phyloP scores from a whole-genome alignment of 2,888 invertebrate species.

The Drosophila buzzatii region DNA sequence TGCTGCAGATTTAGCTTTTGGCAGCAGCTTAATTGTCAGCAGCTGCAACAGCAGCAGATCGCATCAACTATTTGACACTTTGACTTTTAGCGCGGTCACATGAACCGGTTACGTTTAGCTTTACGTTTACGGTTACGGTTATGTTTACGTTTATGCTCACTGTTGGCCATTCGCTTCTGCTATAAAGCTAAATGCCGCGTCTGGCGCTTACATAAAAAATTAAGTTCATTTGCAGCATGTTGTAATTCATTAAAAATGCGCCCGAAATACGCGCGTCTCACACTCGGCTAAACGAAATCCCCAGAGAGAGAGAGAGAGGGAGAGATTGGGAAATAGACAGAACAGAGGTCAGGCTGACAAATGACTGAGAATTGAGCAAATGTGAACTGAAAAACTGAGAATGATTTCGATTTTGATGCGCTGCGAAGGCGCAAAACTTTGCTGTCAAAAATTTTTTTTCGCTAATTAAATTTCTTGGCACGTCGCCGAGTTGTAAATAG shows the following conservation, averaged over 20 bases:
- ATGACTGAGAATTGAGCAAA: constrained; percentile 28
- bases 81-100: constrained; percentile 58
- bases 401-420: constrained; percentile 49
- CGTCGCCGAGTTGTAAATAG: constrained; percentile 53
- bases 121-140: constrained; percentile 24
- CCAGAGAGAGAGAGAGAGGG: neutral
- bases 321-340: neutral
- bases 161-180: constrained; percentile 46
- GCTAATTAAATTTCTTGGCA: constrained; percentile 76
- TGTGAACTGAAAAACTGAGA: constrained; percentile 23
- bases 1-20: constrained; percentile 39
- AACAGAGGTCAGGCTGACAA: constrained; percentile 36
- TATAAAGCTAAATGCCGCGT: constrained; percentile 60
- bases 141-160: constrained; percentile 39
- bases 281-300: neutral
- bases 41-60: constrained; percentile 44
- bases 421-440: constrained; percentile 42
- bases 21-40: constrained; percentile 53
- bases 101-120: constrained; percentile 61
- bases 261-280: constrained; percentile 9
- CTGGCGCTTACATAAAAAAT: constrained; percentile 67
- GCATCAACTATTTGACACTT: constrained; percentile 66
- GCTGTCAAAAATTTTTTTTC: constrained; percentile 54
- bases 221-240: constrained; percentile 58
- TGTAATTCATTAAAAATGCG: constrained; percentile 64